phyloP scores from a whole-genome alignment of 2,888 invertebrate species.

The Drosophila nigricruria region DNA sequence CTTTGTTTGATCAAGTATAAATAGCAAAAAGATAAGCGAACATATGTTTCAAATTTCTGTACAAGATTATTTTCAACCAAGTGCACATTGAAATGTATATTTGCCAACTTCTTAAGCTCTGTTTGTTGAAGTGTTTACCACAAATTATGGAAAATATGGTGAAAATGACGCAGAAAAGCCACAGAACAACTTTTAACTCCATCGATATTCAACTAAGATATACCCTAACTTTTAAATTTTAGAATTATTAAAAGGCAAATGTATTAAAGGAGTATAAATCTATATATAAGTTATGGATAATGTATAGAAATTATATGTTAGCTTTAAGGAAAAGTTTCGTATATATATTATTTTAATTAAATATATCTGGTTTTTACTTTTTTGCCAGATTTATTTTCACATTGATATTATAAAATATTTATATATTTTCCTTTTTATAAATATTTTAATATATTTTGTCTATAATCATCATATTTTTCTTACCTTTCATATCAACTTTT shows the following conservation, averaged over 20 bases:
- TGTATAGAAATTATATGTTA: not conserved
- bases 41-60: slow-evolving; percentile 53
- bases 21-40: slow-evolving; percentile 13
- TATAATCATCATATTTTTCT: not conserved
- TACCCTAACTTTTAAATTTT: slow-evolving; percentile 16
- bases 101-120: slow-evolving; percentile 42
- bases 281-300: not conserved
- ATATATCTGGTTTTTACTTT: too few species aligned
- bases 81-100: slow-evolving; percentile 32
- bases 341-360: too few species aligned
- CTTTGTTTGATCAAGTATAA: not conserved
- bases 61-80: not conserved
- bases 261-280: too few species aligned
- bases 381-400: too few species aligned
- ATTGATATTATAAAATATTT: too few species aligned
- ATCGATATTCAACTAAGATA: not conserved
- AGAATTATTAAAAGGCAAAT: too few species aligned
- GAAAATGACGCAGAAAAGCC: slow-evolving; percentile 60
- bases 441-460: not conserved
- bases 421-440: not conserved
- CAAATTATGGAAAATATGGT: slow-evolving; percentile 71
- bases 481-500: not conserved
- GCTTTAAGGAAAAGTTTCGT: too few species aligned
- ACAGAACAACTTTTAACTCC: not conserved
- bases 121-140: slow-evolving; percentile 69